Evolutionary conservation across 2,113 vertebrate species (phyloP).

Genomic region (Spizaetus ornatus): DNA sequence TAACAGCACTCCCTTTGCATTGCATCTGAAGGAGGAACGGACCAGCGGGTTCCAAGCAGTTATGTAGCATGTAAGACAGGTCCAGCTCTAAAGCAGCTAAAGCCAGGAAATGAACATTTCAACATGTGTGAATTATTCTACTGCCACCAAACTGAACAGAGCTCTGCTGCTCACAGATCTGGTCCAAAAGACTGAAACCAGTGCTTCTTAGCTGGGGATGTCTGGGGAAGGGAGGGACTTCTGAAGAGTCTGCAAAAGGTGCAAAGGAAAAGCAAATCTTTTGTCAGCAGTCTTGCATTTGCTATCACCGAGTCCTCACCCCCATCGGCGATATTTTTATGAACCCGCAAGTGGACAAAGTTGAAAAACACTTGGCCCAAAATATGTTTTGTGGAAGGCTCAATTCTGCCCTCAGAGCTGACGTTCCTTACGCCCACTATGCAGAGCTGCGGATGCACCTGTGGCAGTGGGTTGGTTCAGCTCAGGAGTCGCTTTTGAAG

Average conservation of each 20-base stretch:
- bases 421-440: accelerated
- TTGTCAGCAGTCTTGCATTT: not conserved
- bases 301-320: not conserved
- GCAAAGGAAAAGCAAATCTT: not conserved
- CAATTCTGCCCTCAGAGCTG: not conserved
- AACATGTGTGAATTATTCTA: not conserved
- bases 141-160: not conserved
- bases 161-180: not conserved
- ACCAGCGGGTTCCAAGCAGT: not conserved
- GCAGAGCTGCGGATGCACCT: not conserved
- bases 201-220: not conserved
- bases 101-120: not conserved
- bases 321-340: not conserved
- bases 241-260: not conserved
- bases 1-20: not conserved
- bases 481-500: not conserved
- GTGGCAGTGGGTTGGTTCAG: not conserved
- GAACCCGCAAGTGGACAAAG: not conserved
- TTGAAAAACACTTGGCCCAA: not conserved
- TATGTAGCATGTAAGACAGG: not conserved
- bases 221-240: not conserved
- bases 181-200: not conserved
- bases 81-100: not conserved
- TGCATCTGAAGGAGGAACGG: not conserved
- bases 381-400: not conserved